Evolutionary conservation across 2,888 invertebrate species (phyloP).

Genomic region (Tiliacea citrago): DNA sequence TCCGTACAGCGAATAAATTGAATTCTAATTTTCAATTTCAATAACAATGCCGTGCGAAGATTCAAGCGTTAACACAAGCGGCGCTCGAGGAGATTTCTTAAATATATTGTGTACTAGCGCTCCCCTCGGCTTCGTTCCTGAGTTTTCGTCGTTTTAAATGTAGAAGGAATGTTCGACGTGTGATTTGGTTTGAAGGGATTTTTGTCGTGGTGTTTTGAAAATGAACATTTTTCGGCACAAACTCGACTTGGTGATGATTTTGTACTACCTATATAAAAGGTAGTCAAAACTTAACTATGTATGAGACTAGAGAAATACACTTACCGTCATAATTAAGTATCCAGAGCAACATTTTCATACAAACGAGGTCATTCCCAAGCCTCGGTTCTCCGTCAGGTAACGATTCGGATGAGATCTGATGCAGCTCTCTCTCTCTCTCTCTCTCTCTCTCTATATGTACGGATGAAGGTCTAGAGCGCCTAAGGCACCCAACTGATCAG

Average conservation of each 20-base stretch:
- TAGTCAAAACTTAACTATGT: neutral
- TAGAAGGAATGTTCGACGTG: neutral
- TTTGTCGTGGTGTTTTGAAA: neutral
- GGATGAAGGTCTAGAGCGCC: too few species aligned
- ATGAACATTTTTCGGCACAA: neutral
- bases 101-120: constrained; percentile 62
- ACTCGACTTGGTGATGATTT: neutral
- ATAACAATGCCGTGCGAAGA: constrained; percentile 79
- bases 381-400: too few species aligned
- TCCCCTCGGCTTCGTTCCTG: constrained; percentile 24
- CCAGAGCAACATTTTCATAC: too few species aligned
- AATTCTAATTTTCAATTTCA: constrained; percentile 85
- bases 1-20: constrained; percentile 79
- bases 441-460: too few species aligned
- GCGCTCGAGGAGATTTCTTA: constrained; percentile 69
- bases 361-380: too few species aligned
- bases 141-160: constrained; percentile 30
- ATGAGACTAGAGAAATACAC: too few species aligned
- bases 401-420: too few species aligned
- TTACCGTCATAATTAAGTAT: too few species aligned
- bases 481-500: too few species aligned
- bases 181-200: neutral
- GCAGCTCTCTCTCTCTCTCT: too few species aligned
- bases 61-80: constrained; percentile 73
- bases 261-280: neutral